These are phyloP conservation scores for Clunio marinus DNA, from an alignment of 2,888 invertebrate genomes.

Conservation along the genomic window DNA sequence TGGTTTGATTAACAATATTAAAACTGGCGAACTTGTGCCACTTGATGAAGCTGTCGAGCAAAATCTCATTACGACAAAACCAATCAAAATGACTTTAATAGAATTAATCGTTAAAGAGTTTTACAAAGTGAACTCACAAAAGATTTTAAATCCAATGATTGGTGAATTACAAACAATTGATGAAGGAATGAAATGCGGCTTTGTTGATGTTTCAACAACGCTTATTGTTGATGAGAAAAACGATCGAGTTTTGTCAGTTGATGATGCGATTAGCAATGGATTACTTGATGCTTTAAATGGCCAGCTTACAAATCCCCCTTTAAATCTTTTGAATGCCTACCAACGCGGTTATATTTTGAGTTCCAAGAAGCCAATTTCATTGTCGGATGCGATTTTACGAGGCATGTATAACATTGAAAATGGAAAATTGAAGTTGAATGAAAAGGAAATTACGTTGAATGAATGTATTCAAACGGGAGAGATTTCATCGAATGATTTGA, in stretches of 20 bases:
- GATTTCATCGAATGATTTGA: slow-evolving; percentile 71
- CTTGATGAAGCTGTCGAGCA: slow-evolving; percentile 67
- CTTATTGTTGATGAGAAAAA: slow-evolving; percentile 69
- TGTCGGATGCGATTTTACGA: slow-evolving; percentile 78
- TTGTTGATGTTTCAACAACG: slow-evolving; percentile 67
- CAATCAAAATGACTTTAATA: slow-evolving; percentile 65
- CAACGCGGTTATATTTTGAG: slow-evolving; percentile 76
- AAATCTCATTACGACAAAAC: slow-evolving; percentile 67
- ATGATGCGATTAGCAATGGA: slow-evolving; percentile 65
- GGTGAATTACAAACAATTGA: slow-evolving; percentile 69
- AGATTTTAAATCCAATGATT: slow-evolving; percentile 71
- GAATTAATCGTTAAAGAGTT: slow-evolving; percentile 73
- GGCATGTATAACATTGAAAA: slow-evolving; percentile 72
- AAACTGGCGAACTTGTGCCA: slow-evolving; percentile 64
- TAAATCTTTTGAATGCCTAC: slow-evolving; percentile 73
- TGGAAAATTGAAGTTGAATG: slow-evolving; percentile 67
- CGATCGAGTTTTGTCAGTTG: slow-evolving; percentile 62
- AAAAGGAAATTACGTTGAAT: slow-evolving; percentile 63
- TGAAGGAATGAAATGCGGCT: slow-evolving; percentile 67
- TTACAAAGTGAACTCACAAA: slow-evolving; percentile 68
- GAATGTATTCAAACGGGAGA: slow-evolving; percentile 70
- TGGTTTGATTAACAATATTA: slow-evolving; percentile 69
- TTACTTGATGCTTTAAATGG: slow-evolving; percentile 69
- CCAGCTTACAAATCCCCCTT: slow-evolving; percentile 62
- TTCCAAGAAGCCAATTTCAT: slow-evolving; percentile 72